Percentiles rank a stretch among this genome's conserved stretches.
These are phyloP conservation scores for Dryobotodes eremita DNA, from an alignment of 2,888 invertebrate species.

Conservation along the genomic window DNA sequence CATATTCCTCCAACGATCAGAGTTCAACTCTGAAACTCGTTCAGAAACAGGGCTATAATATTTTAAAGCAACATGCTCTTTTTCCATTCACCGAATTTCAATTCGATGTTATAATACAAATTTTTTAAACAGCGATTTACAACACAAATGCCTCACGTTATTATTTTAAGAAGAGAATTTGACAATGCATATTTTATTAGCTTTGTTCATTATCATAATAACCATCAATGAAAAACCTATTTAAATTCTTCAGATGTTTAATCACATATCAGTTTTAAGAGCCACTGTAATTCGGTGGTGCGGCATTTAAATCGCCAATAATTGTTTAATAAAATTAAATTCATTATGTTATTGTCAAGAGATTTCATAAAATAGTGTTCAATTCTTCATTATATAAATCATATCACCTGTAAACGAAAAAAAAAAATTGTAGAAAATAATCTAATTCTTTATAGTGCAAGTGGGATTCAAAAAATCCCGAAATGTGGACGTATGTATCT, in stretches of 20 bases:
- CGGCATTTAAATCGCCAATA: neutral
- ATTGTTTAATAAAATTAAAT: neutral
- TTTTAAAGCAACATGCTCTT: neutral
- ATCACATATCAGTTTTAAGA: neutral
- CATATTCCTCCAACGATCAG: neutral
- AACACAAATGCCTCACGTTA: neutral
- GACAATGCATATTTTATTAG: slow-evolving; percentile 34
- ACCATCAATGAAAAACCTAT: neutral
- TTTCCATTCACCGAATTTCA: neutral
- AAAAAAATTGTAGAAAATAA: neutral
- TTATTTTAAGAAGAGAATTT: neutral
- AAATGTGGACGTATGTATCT: slow-evolving; percentile 9
- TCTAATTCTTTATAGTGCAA: neutral
- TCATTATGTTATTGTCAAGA: neutral
- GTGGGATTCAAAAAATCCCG: neutral
- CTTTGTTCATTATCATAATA: slow-evolving; percentile 15
- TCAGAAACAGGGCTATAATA: neutral
- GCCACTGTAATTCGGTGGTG: neutral
- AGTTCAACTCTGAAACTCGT: neutral
- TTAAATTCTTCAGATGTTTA: neutral
- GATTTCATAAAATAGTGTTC: neutral
- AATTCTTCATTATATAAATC: neutral
- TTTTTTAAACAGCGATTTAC: neutral
- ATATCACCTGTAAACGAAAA: neutral
- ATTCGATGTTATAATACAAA: neutral